Conservation (phyloP, 2,888 invertebrate species). For the Coenonympha glycerion region DNA sequence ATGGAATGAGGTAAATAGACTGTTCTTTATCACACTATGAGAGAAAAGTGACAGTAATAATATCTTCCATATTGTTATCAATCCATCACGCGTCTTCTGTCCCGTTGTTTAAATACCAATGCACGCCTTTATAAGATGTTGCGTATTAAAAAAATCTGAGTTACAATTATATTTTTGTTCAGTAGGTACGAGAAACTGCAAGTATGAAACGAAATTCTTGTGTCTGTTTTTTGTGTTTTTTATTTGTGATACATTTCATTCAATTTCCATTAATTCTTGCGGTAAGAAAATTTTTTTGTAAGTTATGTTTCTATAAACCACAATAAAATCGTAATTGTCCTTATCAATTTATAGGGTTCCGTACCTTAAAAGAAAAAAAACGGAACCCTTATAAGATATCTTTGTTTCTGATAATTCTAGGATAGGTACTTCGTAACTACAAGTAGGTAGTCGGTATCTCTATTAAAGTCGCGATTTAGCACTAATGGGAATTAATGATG, state of each 20-base stretch:
- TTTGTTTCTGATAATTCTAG: too few species aligned
- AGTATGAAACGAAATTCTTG: too few species aligned
- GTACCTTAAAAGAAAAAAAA: too few species aligned
- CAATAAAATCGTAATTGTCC: too few species aligned
- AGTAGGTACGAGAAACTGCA: too few species aligned
- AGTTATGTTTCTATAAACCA: too few species aligned
- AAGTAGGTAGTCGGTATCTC: too few species aligned
- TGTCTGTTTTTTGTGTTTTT: background rate
- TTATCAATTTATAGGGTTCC: too few species aligned
- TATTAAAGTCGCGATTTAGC: too few species aligned
- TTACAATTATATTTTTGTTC: background rate
- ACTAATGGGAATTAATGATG: too few species aligned
- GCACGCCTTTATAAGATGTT: background rate
- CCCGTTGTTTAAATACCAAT: slow-evolving; percentile 14
- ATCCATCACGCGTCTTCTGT: slow-evolving; percentile 34
- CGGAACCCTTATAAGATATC: too few species aligned
- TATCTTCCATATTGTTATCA: slow-evolving; percentile 37
- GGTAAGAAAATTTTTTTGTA: slow-evolving; percentile 4
- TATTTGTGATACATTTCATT: slow-evolving; percentile 10
- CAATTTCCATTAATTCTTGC: background rate
- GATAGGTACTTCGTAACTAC: too few species aligned
- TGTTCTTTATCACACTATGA: background rate
- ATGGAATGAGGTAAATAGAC: background rate
- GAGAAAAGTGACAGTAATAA: slow-evolving; percentile 34
- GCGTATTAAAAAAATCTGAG: background rate